Evolutionary conservation across 2,888 invertebrate species (phyloP).

Genomic region (Leucoma salicis): DNA sequence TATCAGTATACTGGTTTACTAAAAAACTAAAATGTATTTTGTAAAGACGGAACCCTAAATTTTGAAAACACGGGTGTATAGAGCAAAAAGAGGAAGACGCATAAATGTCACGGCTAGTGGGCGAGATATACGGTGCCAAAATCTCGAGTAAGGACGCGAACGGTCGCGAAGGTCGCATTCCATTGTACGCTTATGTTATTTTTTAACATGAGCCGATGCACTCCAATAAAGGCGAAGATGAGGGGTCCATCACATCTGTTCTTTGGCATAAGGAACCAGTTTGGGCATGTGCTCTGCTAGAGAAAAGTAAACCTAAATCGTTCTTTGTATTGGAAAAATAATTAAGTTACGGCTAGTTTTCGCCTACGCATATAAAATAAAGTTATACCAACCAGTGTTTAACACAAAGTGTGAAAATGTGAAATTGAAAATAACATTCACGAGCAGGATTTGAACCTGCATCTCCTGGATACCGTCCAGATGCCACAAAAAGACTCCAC

Average conservation of each 20-base stretch:
- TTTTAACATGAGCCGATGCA: slow-evolving; percentile 48
- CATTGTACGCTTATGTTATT: slow-evolving; percentile 36
- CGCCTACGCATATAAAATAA: no score
- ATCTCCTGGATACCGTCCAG: no score
- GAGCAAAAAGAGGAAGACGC: slow-evolving; percentile 39
- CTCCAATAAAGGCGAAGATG: slow-evolving; percentile 34
- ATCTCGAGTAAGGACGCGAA: slow-evolving; percentile 59
- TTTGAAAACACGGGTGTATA: slow-evolving; percentile 13
- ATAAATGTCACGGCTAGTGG: slow-evolving; percentile 61
- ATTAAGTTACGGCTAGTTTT: no score
- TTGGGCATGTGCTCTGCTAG: slow-evolving; percentile 11
- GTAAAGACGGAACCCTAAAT: slow-evolving; percentile 12
- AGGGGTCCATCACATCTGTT: slow-evolving; percentile 24
- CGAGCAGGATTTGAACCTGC: no score
- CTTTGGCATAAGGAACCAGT: slow-evolving; percentile 21
- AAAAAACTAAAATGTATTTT: background rate
- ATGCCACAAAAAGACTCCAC: no score
- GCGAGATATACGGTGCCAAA: slow-evolving; percentile 52
- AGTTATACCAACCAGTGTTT: no score
- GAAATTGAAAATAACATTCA: no score
- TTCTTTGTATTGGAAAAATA: no score
- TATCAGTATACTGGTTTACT: no score
- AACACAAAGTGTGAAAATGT: no score
- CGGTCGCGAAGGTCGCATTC: slow-evolving; percentile 65
- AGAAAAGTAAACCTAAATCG: slow-evolving; percentile 14